phyloP scores from a whole-genome alignment of 1,140 invertebrate genomes.

The Drosophila kikkawai region DNA sequence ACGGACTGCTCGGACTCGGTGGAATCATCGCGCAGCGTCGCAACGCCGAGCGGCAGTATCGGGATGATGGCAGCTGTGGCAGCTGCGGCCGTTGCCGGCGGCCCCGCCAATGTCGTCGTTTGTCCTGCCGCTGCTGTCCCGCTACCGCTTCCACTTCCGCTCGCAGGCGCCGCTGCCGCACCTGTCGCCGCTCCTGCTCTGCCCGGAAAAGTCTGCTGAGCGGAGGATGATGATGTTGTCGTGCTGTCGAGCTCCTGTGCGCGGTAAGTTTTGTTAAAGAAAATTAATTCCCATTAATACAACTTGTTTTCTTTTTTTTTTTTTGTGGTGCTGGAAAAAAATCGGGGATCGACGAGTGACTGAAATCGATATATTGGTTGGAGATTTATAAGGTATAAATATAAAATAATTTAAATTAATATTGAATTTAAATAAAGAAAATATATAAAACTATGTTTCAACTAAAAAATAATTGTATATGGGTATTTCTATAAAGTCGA shows the following conservation, averaged over 20 bases:
- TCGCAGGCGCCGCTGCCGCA: conserved; percentile 13
- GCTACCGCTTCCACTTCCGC: conserved; percentile 65
- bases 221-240: conserved; percentile 76
- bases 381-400: not conserved
- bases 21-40: conserved; percentile 85
- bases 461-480: too few species aligned
- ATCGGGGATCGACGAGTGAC: conserved; percentile 4
- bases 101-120: conserved; percentile 83
- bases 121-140: conserved; percentile 62
- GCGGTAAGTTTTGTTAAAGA: not conserved
- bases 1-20: conserved; percentile 85
- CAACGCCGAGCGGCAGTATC: conserved; percentile 84
- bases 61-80: conserved; percentile 85
- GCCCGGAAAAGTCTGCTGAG: conserved; percentile 38
- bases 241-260: conserved; percentile 76
- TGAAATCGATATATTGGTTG: not conserved
- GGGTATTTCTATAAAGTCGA: too few species aligned
- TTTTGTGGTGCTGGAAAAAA: conserved; percentile 5
- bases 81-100: conserved; percentile 85
- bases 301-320: not conserved
- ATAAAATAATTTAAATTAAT: not conserved
- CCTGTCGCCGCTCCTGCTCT: conserved; percentile 49
- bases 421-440: too few species aligned
- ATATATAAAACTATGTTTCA: too few species aligned
- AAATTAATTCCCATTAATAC: not conserved